phyloP scores from a whole-genome alignment of 2,888 invertebrate species.

The Calliscelio sp. region DNA sequence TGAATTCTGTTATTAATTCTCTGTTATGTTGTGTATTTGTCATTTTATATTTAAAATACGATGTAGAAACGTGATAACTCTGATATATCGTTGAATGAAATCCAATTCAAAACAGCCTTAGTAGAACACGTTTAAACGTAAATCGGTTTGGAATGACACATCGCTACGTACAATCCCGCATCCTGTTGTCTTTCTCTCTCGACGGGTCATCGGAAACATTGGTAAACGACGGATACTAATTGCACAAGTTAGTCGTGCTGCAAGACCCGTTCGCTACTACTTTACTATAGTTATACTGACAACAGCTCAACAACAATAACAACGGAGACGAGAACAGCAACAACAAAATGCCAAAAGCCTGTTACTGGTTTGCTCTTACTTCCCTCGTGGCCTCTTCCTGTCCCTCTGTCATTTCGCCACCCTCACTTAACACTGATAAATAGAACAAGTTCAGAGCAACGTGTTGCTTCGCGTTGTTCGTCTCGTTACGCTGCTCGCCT shows the following conservation, averaged over 20 bases:
- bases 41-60: no score
- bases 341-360: slow-evolving; percentile 38
- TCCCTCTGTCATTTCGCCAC: slow-evolving; percentile 17
- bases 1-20: no score
- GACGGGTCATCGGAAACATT: slow-evolving; percentile 61
- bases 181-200: slow-evolving; percentile 21
- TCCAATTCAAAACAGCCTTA: neutral
- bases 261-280: slow-evolving; percentile 36
- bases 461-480: slow-evolving; percentile 78
- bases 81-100: neutral
- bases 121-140: neutral
- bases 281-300: slow-evolving; percentile 32
- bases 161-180: slow-evolving; percentile 30
- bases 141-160: slow-evolving; percentile 35
- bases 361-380: slow-evolving; percentile 11
- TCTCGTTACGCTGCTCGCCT: slow-evolving; percentile 66
- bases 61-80: neutral
- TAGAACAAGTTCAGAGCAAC: slow-evolving; percentile 81
- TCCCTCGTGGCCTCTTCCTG: slow-evolving; percentile 44
- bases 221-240: slow-evolving; percentile 69
- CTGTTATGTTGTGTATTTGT: no score
- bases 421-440: slow-evolving; percentile 78
- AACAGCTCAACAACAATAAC: slow-evolving; percentile 54
- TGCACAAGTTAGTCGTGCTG: slow-evolving; percentile 53
- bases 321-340: slow-evolving; percentile 17